Percentiles rank a stretch among this genome's conserved stretches.
These are phyloP conservation scores for Gallinago jamesoni DNA, from an alignment of 2,113 vertebrate genomes.

Conservation along the genomic window DNA sequence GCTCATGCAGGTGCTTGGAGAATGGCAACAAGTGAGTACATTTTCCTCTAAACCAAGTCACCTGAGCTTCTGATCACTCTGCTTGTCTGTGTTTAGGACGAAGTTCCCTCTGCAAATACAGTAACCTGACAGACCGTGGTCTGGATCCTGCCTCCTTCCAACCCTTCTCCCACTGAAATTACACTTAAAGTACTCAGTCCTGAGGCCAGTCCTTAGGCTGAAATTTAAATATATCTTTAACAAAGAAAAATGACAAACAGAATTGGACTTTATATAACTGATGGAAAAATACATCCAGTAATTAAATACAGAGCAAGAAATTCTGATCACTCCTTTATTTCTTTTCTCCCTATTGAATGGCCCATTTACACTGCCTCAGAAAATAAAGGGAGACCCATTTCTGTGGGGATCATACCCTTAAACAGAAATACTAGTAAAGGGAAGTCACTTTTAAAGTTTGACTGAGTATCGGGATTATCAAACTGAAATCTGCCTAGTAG, in stretches of 20 bases:
- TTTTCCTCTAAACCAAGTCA: neutral
- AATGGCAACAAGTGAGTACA: neutral
- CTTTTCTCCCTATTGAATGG: neutral
- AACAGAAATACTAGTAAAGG: neutral
- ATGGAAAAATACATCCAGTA: neutral
- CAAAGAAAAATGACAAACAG: neutral
- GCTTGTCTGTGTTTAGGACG: neutral
- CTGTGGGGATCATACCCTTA: neutral
- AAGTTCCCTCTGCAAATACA: neutral
- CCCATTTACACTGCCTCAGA: neutral
- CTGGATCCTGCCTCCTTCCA: neutral
- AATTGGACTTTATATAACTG: neutral
- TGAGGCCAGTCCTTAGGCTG: neutral
- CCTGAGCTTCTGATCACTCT: neutral
- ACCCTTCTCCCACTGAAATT: neutral
- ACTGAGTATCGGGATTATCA: conserved; percentile 3
- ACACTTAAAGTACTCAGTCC: neutral
- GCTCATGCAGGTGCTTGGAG: neutral
- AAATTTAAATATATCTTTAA: neutral
- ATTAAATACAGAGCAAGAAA: neutral
- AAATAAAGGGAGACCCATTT: neutral
- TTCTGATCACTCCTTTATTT: neutral
- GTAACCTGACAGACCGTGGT: fast-evolving
- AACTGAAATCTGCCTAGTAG: conserved; percentile 57
- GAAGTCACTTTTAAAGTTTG: neutral